Conservation (phyloP, 2,113 vertebrate species). For the Scartelaos histophorus region DNA sequence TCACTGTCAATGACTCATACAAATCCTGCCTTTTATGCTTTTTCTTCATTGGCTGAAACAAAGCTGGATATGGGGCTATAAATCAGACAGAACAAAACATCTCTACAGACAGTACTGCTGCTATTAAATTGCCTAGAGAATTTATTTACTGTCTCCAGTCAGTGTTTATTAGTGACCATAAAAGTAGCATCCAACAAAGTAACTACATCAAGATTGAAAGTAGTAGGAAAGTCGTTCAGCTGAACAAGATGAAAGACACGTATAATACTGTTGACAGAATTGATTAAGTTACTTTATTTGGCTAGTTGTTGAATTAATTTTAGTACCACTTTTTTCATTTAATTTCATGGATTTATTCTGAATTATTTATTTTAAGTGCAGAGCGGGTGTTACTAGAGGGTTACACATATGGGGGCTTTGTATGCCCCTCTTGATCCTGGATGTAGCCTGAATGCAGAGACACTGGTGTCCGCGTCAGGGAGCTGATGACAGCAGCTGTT, state of each 20-base stretch:
- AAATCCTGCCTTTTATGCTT: neutral
- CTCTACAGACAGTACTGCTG: neutral
- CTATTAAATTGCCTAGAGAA: neutral
- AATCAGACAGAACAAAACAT: neutral
- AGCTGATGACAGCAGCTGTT: slow-evolving; percentile 6
- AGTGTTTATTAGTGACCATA: neutral
- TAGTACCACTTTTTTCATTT: neutral
- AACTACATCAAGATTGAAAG: neutral
- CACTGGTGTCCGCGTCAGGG: neutral
- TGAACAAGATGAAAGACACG: neutral
- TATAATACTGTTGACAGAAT: neutral
- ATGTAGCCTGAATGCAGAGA: slow-evolving; percentile 4
- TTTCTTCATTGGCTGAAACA: slow-evolving; percentile 32
- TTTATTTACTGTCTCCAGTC: slow-evolving; percentile 6
- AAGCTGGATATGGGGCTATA: neutral
- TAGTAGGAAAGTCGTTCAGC: neutral
- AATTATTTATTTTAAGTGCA: neutral
- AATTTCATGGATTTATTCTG: neutral
- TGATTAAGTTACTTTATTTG: neutral
- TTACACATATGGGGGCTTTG: neutral
- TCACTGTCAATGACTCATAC: neutral
- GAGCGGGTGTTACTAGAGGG: neutral
- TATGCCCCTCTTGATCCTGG: neutral
- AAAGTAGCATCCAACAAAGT: neutral
- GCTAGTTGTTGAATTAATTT: neutral